phyloP scores from a whole-genome alignment of 1,140 invertebrate genomes.

The Hylaeus anthracinus region DNA sequence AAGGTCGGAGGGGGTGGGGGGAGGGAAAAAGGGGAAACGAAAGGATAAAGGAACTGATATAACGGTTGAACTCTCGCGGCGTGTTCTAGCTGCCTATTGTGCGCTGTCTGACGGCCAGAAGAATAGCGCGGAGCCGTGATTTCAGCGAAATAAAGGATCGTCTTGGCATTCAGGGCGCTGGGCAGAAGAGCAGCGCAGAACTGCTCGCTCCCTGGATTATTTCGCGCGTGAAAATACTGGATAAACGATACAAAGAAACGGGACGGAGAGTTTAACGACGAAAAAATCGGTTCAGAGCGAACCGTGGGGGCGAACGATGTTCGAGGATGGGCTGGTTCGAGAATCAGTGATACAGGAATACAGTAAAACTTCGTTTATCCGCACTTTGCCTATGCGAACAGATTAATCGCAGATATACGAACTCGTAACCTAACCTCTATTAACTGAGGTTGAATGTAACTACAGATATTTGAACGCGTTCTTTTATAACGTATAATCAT shows the following conservation, averaged over 20 bases:
- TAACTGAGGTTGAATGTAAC: too few relatives aligned
- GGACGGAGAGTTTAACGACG: not conserved
- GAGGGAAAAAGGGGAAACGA: not conserved
- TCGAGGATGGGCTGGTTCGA: not conserved
- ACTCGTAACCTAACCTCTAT: too few relatives aligned
- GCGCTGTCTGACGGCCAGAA: constrained; percentile 34
- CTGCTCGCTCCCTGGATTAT: constrained; percentile 11
- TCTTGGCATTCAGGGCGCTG: constrained; percentile 36
- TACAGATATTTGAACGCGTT: too few relatives aligned
- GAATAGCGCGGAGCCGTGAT: constrained; percentile 49
- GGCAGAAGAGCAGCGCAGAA: not conserved
- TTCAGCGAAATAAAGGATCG: constrained; percentile 54
- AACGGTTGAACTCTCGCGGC: constrained; percentile 20
- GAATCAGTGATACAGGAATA: constrained; percentile 46
- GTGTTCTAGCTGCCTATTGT: constrained; percentile 42
- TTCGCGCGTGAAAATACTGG: constrained; percentile 28
- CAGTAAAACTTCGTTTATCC: too few relatives aligned
- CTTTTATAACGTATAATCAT: too few relatives aligned
- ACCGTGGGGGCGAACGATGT: not conserved
- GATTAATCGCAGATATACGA: too few relatives aligned
- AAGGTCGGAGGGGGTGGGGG: not conserved
- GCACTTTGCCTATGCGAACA: too few relatives aligned
- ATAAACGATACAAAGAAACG: not conserved
- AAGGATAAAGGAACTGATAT: constrained; percentile 50
- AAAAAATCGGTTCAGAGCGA: not conserved